Percentiles rank a stretch among this genome's conserved stretches.
Conservation (phyloP, 2,797 vertebrate genomes). For the Pipistrellus pygmaeus region DNA sequence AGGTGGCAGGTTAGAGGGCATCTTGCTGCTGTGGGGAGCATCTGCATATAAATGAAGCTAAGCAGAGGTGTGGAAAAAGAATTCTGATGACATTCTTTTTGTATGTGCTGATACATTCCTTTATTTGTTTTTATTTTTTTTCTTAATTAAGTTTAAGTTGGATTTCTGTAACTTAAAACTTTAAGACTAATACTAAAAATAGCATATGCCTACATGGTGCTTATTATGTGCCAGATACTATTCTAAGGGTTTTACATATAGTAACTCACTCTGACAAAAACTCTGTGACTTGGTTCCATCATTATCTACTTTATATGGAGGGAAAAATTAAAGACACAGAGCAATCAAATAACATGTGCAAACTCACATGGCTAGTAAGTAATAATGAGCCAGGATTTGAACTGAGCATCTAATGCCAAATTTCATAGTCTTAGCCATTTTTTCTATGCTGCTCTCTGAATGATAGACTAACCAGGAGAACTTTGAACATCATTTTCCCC, state of each 20-base stretch:
- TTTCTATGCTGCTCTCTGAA: not conserved
- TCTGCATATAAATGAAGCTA: not conserved
- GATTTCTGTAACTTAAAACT: not conserved
- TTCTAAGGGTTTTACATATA: not conserved
- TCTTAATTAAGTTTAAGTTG: not conserved
- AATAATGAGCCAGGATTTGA: slow-evolving; percentile 16
- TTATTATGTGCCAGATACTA: not conserved
- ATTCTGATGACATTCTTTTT: not conserved
- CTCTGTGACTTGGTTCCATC: not conserved
- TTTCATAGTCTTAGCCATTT: not conserved
- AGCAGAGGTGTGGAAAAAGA: not conserved
- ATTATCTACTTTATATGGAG: not conserved
- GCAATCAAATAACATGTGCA: slow-evolving; percentile 8
- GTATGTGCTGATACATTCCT: not conserved
- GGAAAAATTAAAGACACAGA: not conserved
- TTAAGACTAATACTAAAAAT: not conserved
- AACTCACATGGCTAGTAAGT: not conserved
- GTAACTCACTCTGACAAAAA: not conserved
- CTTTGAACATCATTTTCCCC: not conserved
- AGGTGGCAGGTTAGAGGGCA: not conserved
- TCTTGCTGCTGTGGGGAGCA: not conserved
- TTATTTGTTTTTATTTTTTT: not conserved
- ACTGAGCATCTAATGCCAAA: not conserved
- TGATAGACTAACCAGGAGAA: not conserved
- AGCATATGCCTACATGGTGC: not conserved